phyloP scores from a whole-genome alignment of 2,888 invertebrate species.

The Plutella xylostella region DNA sequence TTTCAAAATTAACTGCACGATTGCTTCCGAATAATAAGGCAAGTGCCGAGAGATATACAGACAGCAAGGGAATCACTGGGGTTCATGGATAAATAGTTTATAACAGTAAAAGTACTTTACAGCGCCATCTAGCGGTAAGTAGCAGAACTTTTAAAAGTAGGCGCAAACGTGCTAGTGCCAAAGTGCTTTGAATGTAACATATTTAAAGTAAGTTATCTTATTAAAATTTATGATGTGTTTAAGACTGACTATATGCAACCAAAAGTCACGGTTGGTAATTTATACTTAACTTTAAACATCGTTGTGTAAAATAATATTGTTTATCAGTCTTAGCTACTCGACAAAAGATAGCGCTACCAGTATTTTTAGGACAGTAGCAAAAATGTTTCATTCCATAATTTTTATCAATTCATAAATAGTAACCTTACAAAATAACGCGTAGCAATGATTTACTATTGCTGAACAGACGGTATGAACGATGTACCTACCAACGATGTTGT shows the following conservation, averaged over 20 bases:
- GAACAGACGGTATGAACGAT: neutral
- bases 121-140: conserved; percentile 36
- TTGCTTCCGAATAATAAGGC: conserved; percentile 52
- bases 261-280: too few relatives aligned
- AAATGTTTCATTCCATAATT: too few relatives aligned
- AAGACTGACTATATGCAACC: too few relatives aligned
- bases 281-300: neutral
- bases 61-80: conserved; percentile 1
- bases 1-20: conserved; percentile 62
- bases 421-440: neutral
- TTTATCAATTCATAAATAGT: neutral
- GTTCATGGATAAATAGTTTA: too few relatives aligned
- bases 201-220: too few relatives aligned
- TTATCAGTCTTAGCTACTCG: conserved; percentile 15
- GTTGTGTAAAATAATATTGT: neutral
- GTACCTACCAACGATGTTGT: neutral
- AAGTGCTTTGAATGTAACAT: too few relatives aligned
- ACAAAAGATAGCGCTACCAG: conserved; percentile 25
- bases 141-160: conserved; percentile 20
- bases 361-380: neutral
- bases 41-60: conserved; percentile 36
- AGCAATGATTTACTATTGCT: too few relatives aligned
- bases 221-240: too few relatives aligned
- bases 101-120: neutral
- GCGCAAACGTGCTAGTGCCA: neutral